These are phyloP conservation scores for Lepidurus arcticus DNA, from an alignment of 1,140 invertebrate species.

Conservation along the genomic window DNA sequence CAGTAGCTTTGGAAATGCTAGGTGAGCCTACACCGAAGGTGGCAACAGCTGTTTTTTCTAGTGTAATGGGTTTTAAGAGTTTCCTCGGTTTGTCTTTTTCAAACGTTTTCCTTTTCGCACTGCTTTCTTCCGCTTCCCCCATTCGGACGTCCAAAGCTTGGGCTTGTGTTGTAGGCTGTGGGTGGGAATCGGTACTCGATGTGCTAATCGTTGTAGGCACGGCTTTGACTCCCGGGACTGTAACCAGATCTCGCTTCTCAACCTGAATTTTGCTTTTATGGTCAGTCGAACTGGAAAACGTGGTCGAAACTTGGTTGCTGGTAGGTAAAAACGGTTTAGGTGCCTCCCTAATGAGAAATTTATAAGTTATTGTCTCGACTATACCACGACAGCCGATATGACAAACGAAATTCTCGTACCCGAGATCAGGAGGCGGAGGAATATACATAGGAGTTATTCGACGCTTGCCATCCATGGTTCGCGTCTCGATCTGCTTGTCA, in stretches of 20 bases:
- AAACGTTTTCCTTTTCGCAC: background rate
- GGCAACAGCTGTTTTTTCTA: background rate
- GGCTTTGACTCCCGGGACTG: conserved; percentile 42
- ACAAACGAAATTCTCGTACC: conserved; percentile 44
- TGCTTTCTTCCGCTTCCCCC: conserved; percentile 9
- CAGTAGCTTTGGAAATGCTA: background rate
- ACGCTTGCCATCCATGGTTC: conserved; percentile 84
- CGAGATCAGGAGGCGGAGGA: conserved; percentile 58
- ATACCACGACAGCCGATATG: background rate
- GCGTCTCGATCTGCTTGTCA: conserved; percentile 92
- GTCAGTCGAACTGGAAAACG: conserved; percentile 70
- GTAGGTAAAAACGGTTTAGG: conserved; percentile 27
- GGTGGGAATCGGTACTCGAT: background rate
- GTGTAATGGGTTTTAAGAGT: background rate
- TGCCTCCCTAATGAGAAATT: conserved; percentile 26
- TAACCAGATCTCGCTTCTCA: conserved; percentile 68
- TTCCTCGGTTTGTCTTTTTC: background rate
- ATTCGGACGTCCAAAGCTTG: conserved; percentile 25
- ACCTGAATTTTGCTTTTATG: conserved; percentile 74
- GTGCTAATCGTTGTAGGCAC: conserved; percentile 35
- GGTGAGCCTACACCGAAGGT: background rate
- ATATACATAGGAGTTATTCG: conserved; percentile 95
- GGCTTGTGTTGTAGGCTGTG: background rate
- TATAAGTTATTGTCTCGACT: background rate
- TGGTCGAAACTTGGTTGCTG: conserved; percentile 42